Evolutionary conservation across 2,113 vertebrate species (phyloP).

Genomic region (Mohoua ochrocephala): DNA sequence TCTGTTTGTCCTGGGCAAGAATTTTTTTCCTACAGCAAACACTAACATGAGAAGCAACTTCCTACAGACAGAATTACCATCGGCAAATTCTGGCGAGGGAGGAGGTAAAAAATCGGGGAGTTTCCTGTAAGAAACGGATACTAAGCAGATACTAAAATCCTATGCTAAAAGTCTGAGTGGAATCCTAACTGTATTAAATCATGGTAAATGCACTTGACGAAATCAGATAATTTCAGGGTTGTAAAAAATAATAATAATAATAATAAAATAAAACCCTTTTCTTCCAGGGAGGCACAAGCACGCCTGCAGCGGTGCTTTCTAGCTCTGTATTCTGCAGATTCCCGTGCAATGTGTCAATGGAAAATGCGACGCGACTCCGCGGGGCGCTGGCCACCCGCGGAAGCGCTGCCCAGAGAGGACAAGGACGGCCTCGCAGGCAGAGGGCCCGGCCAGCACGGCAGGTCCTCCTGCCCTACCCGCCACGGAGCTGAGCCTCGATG

Average conservation of each 20-base stretch:
- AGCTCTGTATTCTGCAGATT: neutral
- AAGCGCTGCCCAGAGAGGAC: neutral
- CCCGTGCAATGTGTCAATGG: neutral
- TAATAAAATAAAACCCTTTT: no score
- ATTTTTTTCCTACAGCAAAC: neutral
- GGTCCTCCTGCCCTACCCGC: neutral
- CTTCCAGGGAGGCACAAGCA: neutral
- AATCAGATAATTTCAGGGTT: neutral
- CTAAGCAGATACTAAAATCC: neutral
- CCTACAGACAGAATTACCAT: neutral
- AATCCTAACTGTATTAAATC: neutral
- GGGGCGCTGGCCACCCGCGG: neutral
- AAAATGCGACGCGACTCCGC: neutral
- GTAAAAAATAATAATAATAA: no score
- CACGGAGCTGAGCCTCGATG: fast-evolving
- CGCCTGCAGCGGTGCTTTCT: neutral
- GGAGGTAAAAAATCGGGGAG: fast-evolving
- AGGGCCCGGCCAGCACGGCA: neutral
- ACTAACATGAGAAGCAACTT: neutral
- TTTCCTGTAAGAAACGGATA: neutral
- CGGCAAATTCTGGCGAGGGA: neutral
- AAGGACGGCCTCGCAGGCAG: neutral
- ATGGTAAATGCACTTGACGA: neutral
- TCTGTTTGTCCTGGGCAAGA: neutral
- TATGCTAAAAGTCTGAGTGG: neutral